Evolutionary conservation across 2,113 vertebrate species (phyloP), one percentile per base, ranked within the genome.

Genomic region (Orthonyx spaldingii): DNA sequence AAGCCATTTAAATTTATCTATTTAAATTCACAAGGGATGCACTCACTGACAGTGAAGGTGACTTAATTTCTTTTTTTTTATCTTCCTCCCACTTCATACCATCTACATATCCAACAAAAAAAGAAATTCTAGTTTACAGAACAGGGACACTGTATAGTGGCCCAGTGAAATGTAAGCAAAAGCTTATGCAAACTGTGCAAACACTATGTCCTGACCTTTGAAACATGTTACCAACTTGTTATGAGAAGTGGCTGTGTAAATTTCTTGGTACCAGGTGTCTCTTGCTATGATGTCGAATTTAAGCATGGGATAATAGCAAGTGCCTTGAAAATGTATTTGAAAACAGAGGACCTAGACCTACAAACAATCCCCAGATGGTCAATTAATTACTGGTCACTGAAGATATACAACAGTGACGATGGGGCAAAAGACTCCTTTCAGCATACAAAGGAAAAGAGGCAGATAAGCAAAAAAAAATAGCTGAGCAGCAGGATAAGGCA

Each of bases 371-470:
- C 84, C 86, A 94, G 92, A 47, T 90, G 84, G 89, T 81, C 80
- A 95, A 13, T 84, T 94, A 94, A 94, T 95, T 88, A 46, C 59
- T 80, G 63, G 35, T 39, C 64, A 74, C 35, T 74, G 83, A 90
- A 64, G 53, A 85, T 2, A 5, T 63, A 74, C 42, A 74, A 28
- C 39, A 46, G 52, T 75, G 83, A 84, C 1, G 1, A 24, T 16
- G 24, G 46, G 30, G 13, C n/a, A 81, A 93, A 92, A 84, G 7
- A 42, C 16, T 90, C 47, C 27, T 92, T 86, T 93, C 90, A 84
- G 92, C 92, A 84, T 52, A 23, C 33, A 52, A 55, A 80, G 59
- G 59, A 86, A 91, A 91, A 95, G 12, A 84, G 66, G 6, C 4
- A 47, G 6, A 37, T 84, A 90, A 94, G 90, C 75, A 92, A 50